phyloP scores from a whole-genome alignment of 2,113 vertebrate genomes.

The Takifugu flavidus region DNA sequence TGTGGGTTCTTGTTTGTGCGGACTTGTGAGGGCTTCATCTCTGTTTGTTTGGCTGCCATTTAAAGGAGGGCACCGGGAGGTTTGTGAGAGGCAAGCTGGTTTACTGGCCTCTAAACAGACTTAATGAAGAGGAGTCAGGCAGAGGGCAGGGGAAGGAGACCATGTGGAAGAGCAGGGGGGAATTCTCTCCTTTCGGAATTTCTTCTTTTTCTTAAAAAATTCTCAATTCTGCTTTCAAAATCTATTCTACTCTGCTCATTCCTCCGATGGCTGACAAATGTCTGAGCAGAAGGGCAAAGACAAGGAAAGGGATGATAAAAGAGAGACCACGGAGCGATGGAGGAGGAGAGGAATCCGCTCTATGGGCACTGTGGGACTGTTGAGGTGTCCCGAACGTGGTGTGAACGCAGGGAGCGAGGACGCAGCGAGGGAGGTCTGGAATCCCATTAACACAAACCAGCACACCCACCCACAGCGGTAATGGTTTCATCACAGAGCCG shows the following conservation, averaged over 20 bases:
- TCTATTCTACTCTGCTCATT: too few species aligned
- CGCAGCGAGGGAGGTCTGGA: conserved; percentile 21
- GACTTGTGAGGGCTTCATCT: conserved; percentile 4
- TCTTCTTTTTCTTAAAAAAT: too few species aligned
- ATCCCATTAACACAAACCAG: conserved; percentile 38
- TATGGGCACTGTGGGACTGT: conserved; percentile 13
- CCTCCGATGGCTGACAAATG: not conserved
- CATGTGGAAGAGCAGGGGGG: not conserved
- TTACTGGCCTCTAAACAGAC: conserved; percentile 55
- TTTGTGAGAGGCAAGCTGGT: conserved; percentile 53
- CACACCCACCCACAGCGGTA: conserved; percentile 17
- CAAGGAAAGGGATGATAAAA: too few species aligned
- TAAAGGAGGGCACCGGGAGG: conserved; percentile 51
- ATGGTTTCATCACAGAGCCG: conserved; percentile 7
- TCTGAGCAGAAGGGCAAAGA: not conserved
- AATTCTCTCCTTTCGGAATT: too few species aligned
- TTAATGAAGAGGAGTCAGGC: conserved; percentile 54
- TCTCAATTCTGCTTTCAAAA: too few species aligned
- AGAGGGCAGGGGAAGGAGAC: conserved; percentile 28
- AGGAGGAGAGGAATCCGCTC: conserved; percentile 25
- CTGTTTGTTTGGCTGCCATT: conserved; percentile 57
- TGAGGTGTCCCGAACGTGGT: not conserved
- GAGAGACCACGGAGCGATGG: conserved; percentile 1
- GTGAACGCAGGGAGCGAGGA: not conserved
- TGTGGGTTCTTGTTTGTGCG: conserved; percentile 25